These are phyloP conservation scores for Heteromormyrus szaboi DNA, from an alignment of 2,797 vertebrate genomes.

Conservation along the genomic window DNA sequence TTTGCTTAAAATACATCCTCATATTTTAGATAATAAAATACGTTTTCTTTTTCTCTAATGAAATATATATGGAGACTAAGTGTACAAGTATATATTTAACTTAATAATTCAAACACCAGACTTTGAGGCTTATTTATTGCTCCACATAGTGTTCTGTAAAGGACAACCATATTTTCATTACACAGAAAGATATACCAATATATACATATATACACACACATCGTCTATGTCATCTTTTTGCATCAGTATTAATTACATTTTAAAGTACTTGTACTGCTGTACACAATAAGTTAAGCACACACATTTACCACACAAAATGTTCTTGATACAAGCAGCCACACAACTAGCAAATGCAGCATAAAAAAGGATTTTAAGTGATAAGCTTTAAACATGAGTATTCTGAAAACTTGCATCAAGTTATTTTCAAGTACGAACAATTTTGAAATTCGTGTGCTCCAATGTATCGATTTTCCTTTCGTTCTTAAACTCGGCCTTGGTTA, in stretches of 20 bases:
- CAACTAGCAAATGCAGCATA: not conserved
- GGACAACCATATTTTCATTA: not conserved
- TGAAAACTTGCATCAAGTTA: not conserved
- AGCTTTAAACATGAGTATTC: not conserved
- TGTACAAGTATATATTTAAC: not conserved
- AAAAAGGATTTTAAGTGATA: not conserved
- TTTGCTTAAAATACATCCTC: not conserved
- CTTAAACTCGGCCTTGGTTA: slow-evolving; percentile 73
- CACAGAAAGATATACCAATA: not conserved
- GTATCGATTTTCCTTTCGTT: slow-evolving; percentile 70
- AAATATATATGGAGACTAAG: not conserved
- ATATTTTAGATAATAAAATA: not conserved
- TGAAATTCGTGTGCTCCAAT: slow-evolving; percentile 72
- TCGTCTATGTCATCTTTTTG: not conserved
- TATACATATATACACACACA: not conserved
- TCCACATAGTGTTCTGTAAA: not conserved
- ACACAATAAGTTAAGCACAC: not conserved
- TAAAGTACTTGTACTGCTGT: not conserved
- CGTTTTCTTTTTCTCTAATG: not conserved
- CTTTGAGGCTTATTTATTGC: not conserved
- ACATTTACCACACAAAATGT: not conserved
- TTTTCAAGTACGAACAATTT: slow-evolving; percentile 50
- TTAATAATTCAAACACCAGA: not conserved
- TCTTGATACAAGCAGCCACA: not conserved
- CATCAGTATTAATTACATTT: not conserved